A percentile compares a stretch with the other conserved stretches of the same genome.
phyloP scores from a whole-genome alignment of 2,888 invertebrate genomes.

The Polydrusus pterygomalis region DNA sequence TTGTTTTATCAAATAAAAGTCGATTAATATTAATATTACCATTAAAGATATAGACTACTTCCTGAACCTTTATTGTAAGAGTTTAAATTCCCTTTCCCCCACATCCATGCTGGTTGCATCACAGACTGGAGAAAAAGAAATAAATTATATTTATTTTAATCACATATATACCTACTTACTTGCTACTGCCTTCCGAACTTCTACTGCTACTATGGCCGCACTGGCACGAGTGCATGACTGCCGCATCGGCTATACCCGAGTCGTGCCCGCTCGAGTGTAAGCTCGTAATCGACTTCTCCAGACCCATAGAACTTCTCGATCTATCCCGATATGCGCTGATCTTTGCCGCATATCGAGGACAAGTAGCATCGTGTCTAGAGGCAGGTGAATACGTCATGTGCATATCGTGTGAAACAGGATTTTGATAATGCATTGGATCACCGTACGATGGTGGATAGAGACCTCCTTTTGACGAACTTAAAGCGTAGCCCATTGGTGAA shows the following conservation, averaged over 20 bases:
- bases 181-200: constrained; percentile 82
- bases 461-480: constrained; percentile 68
- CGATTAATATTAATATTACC: too few species aligned
- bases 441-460: constrained; percentile 72
- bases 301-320: constrained; percentile 68
- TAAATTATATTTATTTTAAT: too few species aligned
- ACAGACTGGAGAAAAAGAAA: too few species aligned
- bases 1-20: too few species aligned
- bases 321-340: constrained; percentile 63
- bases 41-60: too few species aligned
- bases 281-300: constrained; percentile 86
- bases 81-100: too few species aligned
- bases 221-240: constrained; percentile 75
- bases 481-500: constrained; percentile 67
- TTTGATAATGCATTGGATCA: constrained; percentile 69
- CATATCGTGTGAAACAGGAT: constrained; percentile 62
- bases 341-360: constrained; percentile 61
- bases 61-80: too few species aligned
- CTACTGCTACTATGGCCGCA: constrained; percentile 81
- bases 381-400: constrained; percentile 61
- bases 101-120: too few species aligned
- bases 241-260: constrained; percentile 80
- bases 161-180: constrained; percentile 72
- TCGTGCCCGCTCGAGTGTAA: constrained; percentile 89
- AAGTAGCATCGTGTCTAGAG: constrained; percentile 64